These are phyloP conservation scores for Spinus pinus DNA, from an alignment of 2,797 vertebrate species.

Conservation along the genomic window DNA sequence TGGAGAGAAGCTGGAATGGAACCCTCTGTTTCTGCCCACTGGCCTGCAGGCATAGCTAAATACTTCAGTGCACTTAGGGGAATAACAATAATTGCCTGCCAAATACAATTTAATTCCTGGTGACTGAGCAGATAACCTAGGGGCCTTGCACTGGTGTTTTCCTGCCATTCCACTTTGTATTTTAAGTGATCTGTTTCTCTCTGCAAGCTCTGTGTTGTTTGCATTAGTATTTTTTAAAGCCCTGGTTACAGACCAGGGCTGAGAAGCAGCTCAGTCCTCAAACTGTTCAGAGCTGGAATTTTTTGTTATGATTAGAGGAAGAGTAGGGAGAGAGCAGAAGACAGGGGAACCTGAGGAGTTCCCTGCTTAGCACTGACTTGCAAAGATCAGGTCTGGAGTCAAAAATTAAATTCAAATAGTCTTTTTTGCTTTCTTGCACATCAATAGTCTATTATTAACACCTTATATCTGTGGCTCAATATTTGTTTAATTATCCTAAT, in stretches of 20 bases:
- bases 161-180: neutral
- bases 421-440: neutral
- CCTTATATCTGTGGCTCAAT: neutral
- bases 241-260: neutral
- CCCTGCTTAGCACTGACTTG: neutral
- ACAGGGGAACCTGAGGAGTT: neutral
- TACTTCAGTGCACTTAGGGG: neutral
- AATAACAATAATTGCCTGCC: neutral
- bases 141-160: neutral
- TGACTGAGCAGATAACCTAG: neutral
- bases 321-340: neutral
- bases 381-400: neutral
- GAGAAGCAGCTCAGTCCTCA: neutral
- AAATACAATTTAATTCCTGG: neutral
- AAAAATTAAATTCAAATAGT: neutral
- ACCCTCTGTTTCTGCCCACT: neutral
- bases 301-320: neutral
- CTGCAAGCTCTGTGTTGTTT: neutral
- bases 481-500: neutral
- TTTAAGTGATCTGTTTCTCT: neutral
- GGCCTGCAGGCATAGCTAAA: neutral
- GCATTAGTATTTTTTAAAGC: neutral
- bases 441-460: neutral
- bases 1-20: neutral
- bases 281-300: neutral